Evolutionary conservation across 2,797 vertebrate genomes (phyloP).

Genomic region (Sternarchorhynchus goeldii): DNA sequence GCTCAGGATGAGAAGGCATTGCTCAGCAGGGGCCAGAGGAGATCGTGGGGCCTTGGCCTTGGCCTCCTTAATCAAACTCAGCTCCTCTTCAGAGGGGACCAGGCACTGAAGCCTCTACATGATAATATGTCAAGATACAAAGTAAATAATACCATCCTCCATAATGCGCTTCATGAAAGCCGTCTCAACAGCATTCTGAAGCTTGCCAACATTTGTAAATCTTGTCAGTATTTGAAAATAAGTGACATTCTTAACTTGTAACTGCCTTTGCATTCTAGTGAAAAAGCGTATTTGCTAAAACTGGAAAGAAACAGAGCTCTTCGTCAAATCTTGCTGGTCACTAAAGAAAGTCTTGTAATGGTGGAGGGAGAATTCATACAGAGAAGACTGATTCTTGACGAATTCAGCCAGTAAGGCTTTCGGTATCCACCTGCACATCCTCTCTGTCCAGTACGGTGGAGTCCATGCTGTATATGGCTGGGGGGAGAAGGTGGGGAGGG

Average conservation of each 20-base stretch:
- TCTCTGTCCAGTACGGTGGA: conserved; percentile 76
- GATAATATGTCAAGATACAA: background rate
- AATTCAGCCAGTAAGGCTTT: background rate
- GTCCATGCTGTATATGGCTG: conserved; percentile 79
- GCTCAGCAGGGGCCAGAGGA: conserved; percentile 71
- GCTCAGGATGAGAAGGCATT: conserved; percentile 74
- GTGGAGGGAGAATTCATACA: too few species aligned
- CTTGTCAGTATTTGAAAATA: too few species aligned
- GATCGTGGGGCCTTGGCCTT: conserved; percentile 61
- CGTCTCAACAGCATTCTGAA: too few species aligned
- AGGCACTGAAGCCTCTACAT: conserved; percentile 71
- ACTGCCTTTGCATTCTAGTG: too few species aligned
- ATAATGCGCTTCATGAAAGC: too few species aligned
- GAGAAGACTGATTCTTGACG: background rate
- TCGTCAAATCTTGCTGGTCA: background rate
- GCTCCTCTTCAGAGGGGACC: conserved; percentile 76
- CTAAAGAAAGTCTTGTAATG: too few species aligned
- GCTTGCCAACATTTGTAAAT: too few species aligned
- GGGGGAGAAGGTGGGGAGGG: conserved; percentile 73
- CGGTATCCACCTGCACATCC: conserved; percentile 72
- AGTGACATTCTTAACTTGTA: too few species aligned
- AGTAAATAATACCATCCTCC: too few species aligned
- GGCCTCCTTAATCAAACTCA: conserved; percentile 70
- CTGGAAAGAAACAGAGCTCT: background rate
- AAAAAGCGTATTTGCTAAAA: background rate